Base-by-base conservation (phyloP, 2,888 invertebrate genomes). In the Mesorhabditis spiculigera region DNA sequence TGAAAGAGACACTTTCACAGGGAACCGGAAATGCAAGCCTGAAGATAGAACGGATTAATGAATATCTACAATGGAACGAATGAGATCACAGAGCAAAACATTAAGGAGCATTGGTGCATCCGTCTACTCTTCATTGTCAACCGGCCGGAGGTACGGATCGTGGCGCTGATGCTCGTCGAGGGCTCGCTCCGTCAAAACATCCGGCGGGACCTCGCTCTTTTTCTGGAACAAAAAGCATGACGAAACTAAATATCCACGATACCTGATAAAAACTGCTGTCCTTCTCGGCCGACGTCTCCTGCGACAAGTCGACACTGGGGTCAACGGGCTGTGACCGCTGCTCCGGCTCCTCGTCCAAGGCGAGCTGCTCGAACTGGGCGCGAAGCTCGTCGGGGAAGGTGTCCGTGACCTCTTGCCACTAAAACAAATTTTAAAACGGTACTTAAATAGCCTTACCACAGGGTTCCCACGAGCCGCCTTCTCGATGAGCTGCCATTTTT, bases 401-500 rank as follows among this genome's bases (percentile, higher is more conserved):
- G 43, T 68, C 65, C 43, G 10, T 8, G 10, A 50, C 13, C 50
- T 8, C 8, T 13, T 8, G 10, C 50, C 50, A 50, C 50, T 50
- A 28, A 28, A 28, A 28, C 28, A 28, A 28, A 28, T 28, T 28
- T 28, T 28, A 28, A 28, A 28, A 28, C 28, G 28, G 28, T 28
- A 28, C 28, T 28, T 28, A 28, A 28, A 62, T 28, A n/a, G 10
- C 6, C 71, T 67, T 43, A 73, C 73, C 58, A 58, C 28, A 44
- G 79, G 78, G 68, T 80, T 81, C 42, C 45, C 68, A 63, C 90
- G 90, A 8, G 96, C 96, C 81, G 92, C 88, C 81, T 90, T 90
- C 87, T 94, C 93, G 13, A 96, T 90, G 81, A 91, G 91, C 83
- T 90, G 91, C 96, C 95, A 96, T 44, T 93, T 90, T 85, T 93